phyloP scores from a whole-genome alignment of 2,888 invertebrate species.

The Sminthurinus aureus region DNA sequence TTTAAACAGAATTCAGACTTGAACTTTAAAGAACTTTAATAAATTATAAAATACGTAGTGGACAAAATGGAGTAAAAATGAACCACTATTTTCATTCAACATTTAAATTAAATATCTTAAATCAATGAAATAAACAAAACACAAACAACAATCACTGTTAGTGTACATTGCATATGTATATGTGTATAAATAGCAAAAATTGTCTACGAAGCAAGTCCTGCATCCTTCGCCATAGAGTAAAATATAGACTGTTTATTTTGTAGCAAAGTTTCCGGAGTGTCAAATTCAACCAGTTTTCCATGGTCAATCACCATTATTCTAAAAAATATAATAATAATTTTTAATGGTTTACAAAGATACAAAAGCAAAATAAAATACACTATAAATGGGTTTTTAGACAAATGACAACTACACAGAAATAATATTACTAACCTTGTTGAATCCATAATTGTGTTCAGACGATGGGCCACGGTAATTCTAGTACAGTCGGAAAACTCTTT shows the following conservation, averaged over 20 bases:
- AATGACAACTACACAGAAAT: not conserved
- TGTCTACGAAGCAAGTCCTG: conserved; percentile 63
- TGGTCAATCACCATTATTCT: conserved; percentile 64
- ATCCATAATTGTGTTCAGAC: conserved; percentile 91
- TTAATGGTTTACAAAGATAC: not conserved
- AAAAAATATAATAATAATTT: not conserved
- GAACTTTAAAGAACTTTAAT: too few relatives aligned
- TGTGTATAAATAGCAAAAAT: too few relatives aligned
- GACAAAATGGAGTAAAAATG: too few relatives aligned
- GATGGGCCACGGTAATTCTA: conserved; percentile 90
- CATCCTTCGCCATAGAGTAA: conserved; percentile 66
- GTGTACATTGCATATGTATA: too few relatives aligned
- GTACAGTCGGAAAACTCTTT: conserved; percentile 86
- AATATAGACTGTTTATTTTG: conserved; percentile 63
- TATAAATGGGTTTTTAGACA: not conserved
- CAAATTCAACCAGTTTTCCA: conserved; percentile 64
- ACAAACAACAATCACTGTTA: not conserved
- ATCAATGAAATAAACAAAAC: too few relatives aligned
- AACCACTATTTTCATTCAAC: too few relatives aligned
- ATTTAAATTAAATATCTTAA: too few relatives aligned
- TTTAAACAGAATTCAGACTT: too few relatives aligned
- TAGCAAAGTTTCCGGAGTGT: conserved; percentile 62
- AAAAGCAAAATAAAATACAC: not conserved
- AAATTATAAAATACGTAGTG: too few relatives aligned
- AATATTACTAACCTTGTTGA: conserved; percentile 70